Base-by-base conservation (phyloP, 1,140 invertebrate genomes). In the Papilio dardanus region DNA sequence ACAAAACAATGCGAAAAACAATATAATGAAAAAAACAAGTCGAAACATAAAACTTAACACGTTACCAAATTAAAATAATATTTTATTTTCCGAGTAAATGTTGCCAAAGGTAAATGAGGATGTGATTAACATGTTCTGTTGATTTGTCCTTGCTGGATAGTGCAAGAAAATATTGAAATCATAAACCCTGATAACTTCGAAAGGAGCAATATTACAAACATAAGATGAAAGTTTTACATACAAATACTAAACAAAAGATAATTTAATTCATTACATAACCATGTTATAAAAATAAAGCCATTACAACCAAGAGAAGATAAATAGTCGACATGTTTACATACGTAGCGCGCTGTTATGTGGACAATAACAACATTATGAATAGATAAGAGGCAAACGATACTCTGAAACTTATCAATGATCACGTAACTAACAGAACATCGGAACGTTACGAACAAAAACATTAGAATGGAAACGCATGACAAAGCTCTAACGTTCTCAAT, bases 1-100 rank as follows among this genome's bases (percentile, higher is more conserved):
- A 62, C 24, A 28, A 10, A 54, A 58, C 54, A 30, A 62, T 62
- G 54, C 54, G 21, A 58, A 58, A 62, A 58, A 58, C 50, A 58
- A 58, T 24, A 58, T 8, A 58, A 24, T 58, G 19, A 58, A 58
- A 58, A 58, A 58, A 10, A 24, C 50, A 24, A 58, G 8, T 24
- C 21, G 2, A 21, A n/a, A 12, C 50, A 12, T 50, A 19, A 46
- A 46, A 46, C 3, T 37, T 37, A n/a, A 14, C 16, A 4, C 40
- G 40, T 19, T 42, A 46, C 19, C 42, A 46, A n/a, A 7, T 42
- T 16, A 37, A 12, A 0, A 1, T 12, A 37, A 37, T 8, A 33
- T 33, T 37, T 37, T 37, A 8, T 12, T 37, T 37, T 37, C 14
- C 10, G 35, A 37, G 35, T 7, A 35, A 35, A 35, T 2, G 10